Conservation (phyloP, 1,140 invertebrate genomes). For the Anoplophora glabripennis region DNA sequence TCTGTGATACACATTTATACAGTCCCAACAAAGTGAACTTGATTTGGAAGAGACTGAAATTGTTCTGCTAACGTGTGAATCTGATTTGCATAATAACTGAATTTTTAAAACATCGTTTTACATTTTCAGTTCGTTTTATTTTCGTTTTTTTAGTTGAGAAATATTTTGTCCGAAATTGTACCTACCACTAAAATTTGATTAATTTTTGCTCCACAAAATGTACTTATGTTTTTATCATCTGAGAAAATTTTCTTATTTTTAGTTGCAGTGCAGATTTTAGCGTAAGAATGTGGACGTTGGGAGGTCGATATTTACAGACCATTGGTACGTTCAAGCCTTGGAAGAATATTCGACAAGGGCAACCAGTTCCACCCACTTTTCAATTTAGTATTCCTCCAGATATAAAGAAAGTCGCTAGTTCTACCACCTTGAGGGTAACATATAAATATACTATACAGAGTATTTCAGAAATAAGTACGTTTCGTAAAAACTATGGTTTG, state of each 20-base stretch:
- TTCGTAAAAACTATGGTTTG: neutral
- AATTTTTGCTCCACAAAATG: too few species aligned
- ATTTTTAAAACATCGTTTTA: too few species aligned
- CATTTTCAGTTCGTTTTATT: too few species aligned
- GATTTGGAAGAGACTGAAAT: too few species aligned
- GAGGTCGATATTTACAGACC: conserved; percentile 66
- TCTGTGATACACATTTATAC: too few species aligned
- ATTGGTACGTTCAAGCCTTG: conserved; percentile 63
- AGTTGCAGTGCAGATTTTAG: conserved; percentile 71
- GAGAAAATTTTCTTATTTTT: conserved; percentile 12
- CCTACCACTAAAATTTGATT: too few species aligned
- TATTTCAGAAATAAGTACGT: neutral
- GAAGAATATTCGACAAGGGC: conserved; percentile 48
- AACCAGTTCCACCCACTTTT: conserved; percentile 28
- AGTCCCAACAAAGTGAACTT: too few species aligned
- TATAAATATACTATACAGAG: neutral
- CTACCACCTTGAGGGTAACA: conserved; percentile 61
- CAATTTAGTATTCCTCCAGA: conserved; percentile 60
- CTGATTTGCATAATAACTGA: too few species aligned
- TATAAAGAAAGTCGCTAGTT: conserved; percentile 62
- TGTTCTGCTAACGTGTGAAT: too few species aligned
- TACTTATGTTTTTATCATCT: too few species aligned
- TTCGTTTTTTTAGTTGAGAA: too few species aligned
- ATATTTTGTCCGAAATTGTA: too few species aligned
- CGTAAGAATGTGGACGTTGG: conserved; percentile 65